Evolutionary conservation across 2,888 invertebrate genomes (phyloP), one percentile per base, ranked within the genome.

Genomic region (Xiphydria camelus): DNA sequence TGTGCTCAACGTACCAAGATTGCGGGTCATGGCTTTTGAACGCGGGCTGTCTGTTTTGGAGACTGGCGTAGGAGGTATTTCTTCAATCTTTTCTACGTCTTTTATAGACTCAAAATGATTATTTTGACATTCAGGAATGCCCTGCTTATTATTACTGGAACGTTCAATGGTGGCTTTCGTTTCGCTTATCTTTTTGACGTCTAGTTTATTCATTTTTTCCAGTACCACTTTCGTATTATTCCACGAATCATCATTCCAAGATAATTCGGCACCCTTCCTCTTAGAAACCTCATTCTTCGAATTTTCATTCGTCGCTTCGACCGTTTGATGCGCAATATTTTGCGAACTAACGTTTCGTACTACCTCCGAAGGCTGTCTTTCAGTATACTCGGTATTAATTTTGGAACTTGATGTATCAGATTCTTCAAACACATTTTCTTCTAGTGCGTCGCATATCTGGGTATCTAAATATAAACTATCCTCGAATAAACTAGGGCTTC

Each of bases 391-490:
- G n/a, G 12, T 47, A 20, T 12, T 32, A 9, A 35, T 15, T 14
- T 31, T 29, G 4, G 3, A 9, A 18, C 9, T 12, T 1, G 31
- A n/a, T 44, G 23, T 34, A n/a, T 47, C 43, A 4, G 51, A 52
- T 4, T 61, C 58, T 19, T 62, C 63, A 18, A 66, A 61, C 6
- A 57, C 57, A 45, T 70, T 76, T 55, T 70, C 77, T 36, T 80
- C 78, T 12, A 80, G 62, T 20, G 79, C 65, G 49, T 79, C 77
- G 56, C 77, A 78, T 9, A 80, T 68, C 61, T 82, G 77, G 31
- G 77, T 73, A 54, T 83, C 80, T 31, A 82, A 55, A 20, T 79
- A 77, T 23, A 83, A 70, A 59, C 82, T 84, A 35, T 83, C 83
- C 53, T 80, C 81, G 63, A 84, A 84, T 34, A 83, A 62, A 67